Percentiles rank a stretch among this genome's conserved stretches.
Conservation (phyloP, 1,140 invertebrate genomes). For the Dermatophagoides farinae region DNA sequence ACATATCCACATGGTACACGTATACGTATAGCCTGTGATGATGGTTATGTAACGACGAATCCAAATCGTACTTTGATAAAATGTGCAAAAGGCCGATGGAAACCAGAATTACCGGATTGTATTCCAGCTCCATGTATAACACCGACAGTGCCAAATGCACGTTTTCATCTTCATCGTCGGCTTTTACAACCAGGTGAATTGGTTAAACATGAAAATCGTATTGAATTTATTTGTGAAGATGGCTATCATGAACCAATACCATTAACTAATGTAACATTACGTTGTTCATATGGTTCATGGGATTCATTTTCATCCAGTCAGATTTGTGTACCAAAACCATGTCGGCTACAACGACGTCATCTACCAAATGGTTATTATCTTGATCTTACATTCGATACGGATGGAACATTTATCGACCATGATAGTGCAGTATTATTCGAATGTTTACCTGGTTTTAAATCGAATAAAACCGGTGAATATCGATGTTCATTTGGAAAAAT, state of each 20-base stretch:
- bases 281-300: neutral
- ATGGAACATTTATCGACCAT: neutral
- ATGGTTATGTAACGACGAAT: constrained; percentile 49
- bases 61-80: constrained; percentile 47
- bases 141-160: neutral
- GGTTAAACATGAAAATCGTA: neutral
- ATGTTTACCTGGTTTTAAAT: neutral
- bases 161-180: neutral
- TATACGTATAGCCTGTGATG: constrained; percentile 44
- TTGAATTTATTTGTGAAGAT: neutral
- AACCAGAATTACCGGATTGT: constrained; percentile 51
- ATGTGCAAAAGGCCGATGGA: constrained; percentile 55
- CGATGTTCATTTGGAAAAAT: neutral
- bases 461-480: neutral
- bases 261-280: neutral
- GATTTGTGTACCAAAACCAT: neutral
- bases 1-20: constrained; percentile 36
- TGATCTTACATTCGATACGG: neutral
- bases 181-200: neutral
- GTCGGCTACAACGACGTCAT: neutral
- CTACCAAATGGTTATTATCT: neutral
- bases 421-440: neutral
- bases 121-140: constrained; percentile 27
- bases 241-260: neutral
- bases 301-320: neutral